Evolutionary conservation across 2,888 invertebrate species (phyloP), one percentile per base, ranked within the genome.

Genomic region (Ptychoptera albimana): DNA sequence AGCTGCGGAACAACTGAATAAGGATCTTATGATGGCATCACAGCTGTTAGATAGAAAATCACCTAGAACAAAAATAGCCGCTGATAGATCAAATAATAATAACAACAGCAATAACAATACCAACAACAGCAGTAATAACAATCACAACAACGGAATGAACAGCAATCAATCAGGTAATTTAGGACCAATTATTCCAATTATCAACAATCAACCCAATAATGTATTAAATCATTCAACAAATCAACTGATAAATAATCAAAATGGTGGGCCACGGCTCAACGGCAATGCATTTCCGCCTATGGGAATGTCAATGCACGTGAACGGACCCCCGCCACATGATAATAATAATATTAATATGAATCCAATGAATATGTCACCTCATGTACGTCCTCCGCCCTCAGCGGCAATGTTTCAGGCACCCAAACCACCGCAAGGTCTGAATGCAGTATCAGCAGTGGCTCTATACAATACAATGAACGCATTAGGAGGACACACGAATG

Each of bases 31-130:
- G 63, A 72, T 85, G 64, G 86, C 85, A 51, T 82, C 82, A 53
- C 82, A 86, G 57, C 69, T 86, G 52, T 70, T 86, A 50, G 88
- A 87, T 57, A 71, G 86, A 56, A 88, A 88, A 63, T 85, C 88
- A 35, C 87, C 87, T 23, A 73, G 84, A 54, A 64, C 63, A 39
- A 66, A 66, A 51, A 60, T 62, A 14, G 58, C 62, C 30, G 58
- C 62, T 31, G 64, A 65, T 49, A 57, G 61, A 30, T 50, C 52
- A 13, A 43, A 29, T 13, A 9, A 48, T 50, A 44, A 50, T 53
- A 32, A 48, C 50, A 43, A 50, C 53, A 31, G 47, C 32, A 41
- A 43, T 44, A 41, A 43, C 44, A 31, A 41, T 46, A 8, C 43
- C n/a, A 29, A 46, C 46, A 44, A 38, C 58, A 56, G 31, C 55